A percentile compares a stretch with the other conserved stretches of the same genome.
These are phyloP conservation scores for Scylla paramamosain DNA, from an alignment of 1,140 invertebrate species.

Conservation along the genomic window DNA sequence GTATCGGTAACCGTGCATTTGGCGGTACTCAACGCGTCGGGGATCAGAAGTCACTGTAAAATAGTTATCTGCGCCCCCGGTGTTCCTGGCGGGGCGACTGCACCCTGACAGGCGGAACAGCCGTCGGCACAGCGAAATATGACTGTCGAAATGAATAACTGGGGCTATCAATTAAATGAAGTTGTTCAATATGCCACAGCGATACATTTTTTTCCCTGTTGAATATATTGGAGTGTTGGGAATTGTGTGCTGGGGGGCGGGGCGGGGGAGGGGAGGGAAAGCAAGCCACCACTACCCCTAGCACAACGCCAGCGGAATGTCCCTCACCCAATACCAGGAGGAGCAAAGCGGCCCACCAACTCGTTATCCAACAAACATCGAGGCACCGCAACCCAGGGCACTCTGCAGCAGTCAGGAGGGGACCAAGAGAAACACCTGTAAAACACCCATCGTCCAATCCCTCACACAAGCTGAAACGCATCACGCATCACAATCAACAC, in stretches of 20 bases:
- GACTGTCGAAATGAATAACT: slow-evolving; percentile 2
- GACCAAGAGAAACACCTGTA: too few relatives aligned
- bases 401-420: not conserved
- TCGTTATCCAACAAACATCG: not conserved
- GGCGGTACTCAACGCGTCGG: not conserved
- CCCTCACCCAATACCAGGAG: not conserved
- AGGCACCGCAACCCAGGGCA: not conserved
- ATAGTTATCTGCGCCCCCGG: not conserved
- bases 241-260: not conserved
- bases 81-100: not conserved
- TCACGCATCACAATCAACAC: too few relatives aligned
- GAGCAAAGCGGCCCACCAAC: not conserved
- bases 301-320: not conserved
- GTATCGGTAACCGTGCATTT: not conserved
- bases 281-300: not conserved
- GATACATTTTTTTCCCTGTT: not conserved
- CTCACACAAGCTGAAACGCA: too few relatives aligned
- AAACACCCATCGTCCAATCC: too few relatives aligned
- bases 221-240: slow-evolving; percentile 22
- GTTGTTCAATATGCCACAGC: slow-evolving; percentile 13
- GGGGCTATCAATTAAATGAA: not conserved
- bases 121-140: not conserved
- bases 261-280: not conserved
- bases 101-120: too few relatives aligned
- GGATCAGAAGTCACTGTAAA: not conserved